Evolutionary conservation across 2,888 invertebrate genomes (phyloP), one percentile per base, ranked within the genome.

Genomic region (Athrips mouffetella): DNA sequence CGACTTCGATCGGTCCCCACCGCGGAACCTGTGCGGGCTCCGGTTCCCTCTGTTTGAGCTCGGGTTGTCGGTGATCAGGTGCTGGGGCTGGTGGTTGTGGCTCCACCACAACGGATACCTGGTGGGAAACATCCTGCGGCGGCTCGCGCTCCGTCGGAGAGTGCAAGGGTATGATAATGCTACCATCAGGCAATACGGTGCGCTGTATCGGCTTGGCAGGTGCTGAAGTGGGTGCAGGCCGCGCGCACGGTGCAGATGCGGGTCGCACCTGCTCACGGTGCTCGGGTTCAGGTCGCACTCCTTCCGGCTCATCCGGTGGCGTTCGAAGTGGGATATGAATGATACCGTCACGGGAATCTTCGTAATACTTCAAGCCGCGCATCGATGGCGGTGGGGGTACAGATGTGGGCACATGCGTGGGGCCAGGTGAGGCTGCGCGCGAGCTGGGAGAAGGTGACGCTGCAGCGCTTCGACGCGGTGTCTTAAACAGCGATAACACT

Each of bases 281-380:
- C 45, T 6, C 31, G 49, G 16, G 49, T 35, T 16, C 25, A 37
- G 16, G 45, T 31, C 18, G 52, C 23, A 4, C 49, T 7, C 57
- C 63, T 33, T 89, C 86, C 42, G 88, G 83, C 64, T 92, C 93
- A 53, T 92, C 92, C 0, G 92, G 92, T 2, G 93, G 93, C n/a
- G 94, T 93, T 55, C 92, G 93, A 49, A 94, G 72, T 0, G 94
- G 94, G 61, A 94, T 94, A 55, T 93, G 91, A 47, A 94, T 92
- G 47, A 91, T 89, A 0, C 92, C 92, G 60, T 92, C 91, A 30
- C 90, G 79, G 0, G 91, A 88, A 40, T 91, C 89, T 58, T 93
- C 93, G 65, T 92, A 91, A 70, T 92, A 92, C 54, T 90, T 89
- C 33, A 85, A 78, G 39, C 75, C 78, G 53, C 83, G 83, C 6